Evolutionary conservation across 2,113 vertebrate species (phyloP).

Genomic region (Vulpes vulpes): DNA sequence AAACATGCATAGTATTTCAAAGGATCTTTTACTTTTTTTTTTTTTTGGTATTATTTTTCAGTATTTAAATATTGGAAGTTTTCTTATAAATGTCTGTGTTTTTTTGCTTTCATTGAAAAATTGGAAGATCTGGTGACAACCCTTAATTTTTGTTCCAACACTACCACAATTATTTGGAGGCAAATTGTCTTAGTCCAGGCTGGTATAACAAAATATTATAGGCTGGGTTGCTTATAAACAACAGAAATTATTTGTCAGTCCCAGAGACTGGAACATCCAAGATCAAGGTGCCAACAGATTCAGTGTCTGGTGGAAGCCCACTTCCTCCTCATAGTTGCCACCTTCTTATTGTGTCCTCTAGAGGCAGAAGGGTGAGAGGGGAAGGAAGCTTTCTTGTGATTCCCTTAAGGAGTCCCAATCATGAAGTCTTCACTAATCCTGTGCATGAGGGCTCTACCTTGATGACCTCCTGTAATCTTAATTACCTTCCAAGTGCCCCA

Average conservation of each 20-base stretch:
- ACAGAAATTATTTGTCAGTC: neutral
- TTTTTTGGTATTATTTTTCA: neutral
- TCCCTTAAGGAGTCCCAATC: neutral
- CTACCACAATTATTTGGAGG: neutral
- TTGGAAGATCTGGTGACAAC: neutral
- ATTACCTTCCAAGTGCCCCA: neutral
- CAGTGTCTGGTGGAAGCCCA: neutral
- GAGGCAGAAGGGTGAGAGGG: neutral
- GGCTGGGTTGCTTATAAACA: neutral
- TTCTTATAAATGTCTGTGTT: neutral
- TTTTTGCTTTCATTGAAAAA: neutral
- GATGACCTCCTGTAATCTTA: neutral
- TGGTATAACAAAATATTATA: neutral
- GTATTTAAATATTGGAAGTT: neutral
- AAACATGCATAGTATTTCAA: neutral
- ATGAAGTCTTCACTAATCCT: neutral
- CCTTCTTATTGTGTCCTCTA: neutral
- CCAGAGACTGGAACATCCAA: neutral
- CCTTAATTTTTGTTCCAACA: neutral
- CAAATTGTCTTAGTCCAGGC: neutral
- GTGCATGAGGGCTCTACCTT: neutral
- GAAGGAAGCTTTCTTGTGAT: neutral
- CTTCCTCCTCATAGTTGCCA: neutral
- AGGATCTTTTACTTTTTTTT: too few species aligned
- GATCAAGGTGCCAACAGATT: neutral